Base-by-base conservation (phyloP, 2,888 invertebrate species). In the Plagodis dolabraria region DNA sequence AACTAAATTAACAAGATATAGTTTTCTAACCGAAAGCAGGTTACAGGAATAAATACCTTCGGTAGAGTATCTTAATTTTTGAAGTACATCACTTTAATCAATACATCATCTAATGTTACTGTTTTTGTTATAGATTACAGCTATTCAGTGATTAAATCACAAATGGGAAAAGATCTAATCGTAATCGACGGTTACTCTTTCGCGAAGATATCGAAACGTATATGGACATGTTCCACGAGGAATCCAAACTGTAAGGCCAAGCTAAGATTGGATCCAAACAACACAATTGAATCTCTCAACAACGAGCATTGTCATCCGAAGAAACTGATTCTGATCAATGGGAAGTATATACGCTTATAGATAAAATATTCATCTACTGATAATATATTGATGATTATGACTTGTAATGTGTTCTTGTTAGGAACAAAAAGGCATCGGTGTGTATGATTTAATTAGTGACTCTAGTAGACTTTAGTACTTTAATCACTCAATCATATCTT, bases 211-310 rank as follows among this genome's bases (percentile, higher is more conserved):
- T 61, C 60, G 0, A 57, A 46, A 0, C 44, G 54, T 11, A 61
- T 63, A 6, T 85, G 83, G 83, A 67, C 72, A 0, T 86, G 86
- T 53, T 85, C 86, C 0, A 64, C 65, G 5, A 62, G 53, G 11
- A 66, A 65, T 34, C 62, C 63, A 0, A 49, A 63, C 0, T 83
- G 83, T 52, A 79, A 72, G 11, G 80, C 79, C 0, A 79, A 72
- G 53, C 7, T 83, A 8, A 71, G 51, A 34, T 33, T 78, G 9
- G 56, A 68, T 12, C 5, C 36, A 0, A 56, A 65, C 0, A 65
- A 62, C 0, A 65, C 50, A 6, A 70, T 79, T 5, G 40, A 60
- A 5, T 51, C 56, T 5, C 57, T 73, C 0, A 54, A 61, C 36
- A 70, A 60, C 10, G 49, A 50, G 5, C 76, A 76, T 43, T 62